These are phyloP conservation scores for Lepidostoma basale DNA, from an alignment of 1,140 invertebrate genomes.

Conservation along the genomic window DNA sequence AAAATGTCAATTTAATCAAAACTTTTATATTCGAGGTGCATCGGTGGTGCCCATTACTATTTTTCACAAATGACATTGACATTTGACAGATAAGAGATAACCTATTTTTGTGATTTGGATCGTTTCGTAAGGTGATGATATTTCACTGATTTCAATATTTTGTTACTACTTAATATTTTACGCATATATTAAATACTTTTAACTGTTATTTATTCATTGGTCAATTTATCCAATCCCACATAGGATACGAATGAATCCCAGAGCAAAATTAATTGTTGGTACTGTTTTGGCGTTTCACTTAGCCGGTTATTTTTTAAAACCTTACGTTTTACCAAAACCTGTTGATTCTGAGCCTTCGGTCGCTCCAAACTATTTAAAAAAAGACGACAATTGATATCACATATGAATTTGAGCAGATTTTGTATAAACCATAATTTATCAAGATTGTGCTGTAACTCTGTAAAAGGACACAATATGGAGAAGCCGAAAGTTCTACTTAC, in stretches of 20 bases:
- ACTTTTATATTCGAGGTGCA: too few species aligned
- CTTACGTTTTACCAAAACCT: constrained; percentile 28
- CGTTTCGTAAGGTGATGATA: too few species aligned
- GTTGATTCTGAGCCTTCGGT: background rate
- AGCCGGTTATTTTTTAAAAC: constrained; percentile 26
- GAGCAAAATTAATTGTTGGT: constrained; percentile 15
- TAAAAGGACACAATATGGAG: constrained; percentile 45
- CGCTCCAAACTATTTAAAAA: background rate
- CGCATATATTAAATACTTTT: too few species aligned
- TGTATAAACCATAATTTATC: constrained; percentile 2
- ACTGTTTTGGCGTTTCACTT: constrained; percentile 27
- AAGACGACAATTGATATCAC: background rate
- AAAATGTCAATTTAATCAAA: too few species aligned
- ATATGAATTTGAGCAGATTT: constrained; percentile 1
- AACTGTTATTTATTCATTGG: too few species aligned
- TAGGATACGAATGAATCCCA: constrained; percentile 27
- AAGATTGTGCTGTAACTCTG: constrained; percentile 26
- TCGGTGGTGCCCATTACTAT: too few species aligned
- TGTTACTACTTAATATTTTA: too few species aligned
- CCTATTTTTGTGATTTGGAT: too few species aligned
- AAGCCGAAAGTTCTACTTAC: constrained; percentile 64
- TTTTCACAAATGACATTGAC: too few species aligned
- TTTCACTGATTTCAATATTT: too few species aligned
- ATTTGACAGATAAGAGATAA: too few species aligned
- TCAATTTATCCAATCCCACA: too few species aligned